These are phyloP conservation scores for Saguinus midas DNA, from an alignment of 2,113 vertebrate species.

Conservation along the genomic window DNA sequence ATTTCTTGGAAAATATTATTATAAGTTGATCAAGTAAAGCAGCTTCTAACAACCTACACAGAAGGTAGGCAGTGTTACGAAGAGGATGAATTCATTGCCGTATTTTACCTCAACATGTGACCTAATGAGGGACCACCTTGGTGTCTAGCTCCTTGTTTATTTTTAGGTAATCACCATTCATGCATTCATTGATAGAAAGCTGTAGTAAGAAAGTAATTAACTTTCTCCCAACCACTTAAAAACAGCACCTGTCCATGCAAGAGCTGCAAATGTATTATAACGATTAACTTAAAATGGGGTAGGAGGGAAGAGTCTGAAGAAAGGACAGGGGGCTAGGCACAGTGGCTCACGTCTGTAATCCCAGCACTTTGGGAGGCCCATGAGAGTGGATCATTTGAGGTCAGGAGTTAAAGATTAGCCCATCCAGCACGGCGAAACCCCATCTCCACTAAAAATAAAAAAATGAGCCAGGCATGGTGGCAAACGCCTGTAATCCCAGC, in stretches of 20 bases:
- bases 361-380: too few relatives aligned
- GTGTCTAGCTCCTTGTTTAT: not conserved
- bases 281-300: not conserved
- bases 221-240: not conserved
- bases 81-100: not conserved
- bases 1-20: not conserved
- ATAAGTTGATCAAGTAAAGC: not conserved
- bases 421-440: too few relatives aligned
- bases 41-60: not conserved
- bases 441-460: too few relatives aligned
- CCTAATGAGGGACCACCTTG: not conserved
- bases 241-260: constrained; percentile 18
- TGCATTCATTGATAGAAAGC: not conserved
- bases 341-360: too few relatives aligned
- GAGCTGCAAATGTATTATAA: not conserved
- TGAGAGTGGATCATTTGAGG: too few relatives aligned
- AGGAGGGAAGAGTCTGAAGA: not conserved
- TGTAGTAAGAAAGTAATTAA: constrained; percentile 40
- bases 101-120: not conserved
- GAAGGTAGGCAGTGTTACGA: not conserved
- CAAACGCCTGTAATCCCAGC: too few relatives aligned
- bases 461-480: too few relatives aligned
- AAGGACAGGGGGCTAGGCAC: not conserved
- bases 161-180: not conserved
- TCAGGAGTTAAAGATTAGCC: too few relatives aligned